A percentile compares a stretch with the other conserved stretches of the same genome.
These are phyloP conservation scores for Haliaeetus leucogaster DNA, from an alignment of 2,113 vertebrate genomes.

Conservation along the genomic window DNA sequence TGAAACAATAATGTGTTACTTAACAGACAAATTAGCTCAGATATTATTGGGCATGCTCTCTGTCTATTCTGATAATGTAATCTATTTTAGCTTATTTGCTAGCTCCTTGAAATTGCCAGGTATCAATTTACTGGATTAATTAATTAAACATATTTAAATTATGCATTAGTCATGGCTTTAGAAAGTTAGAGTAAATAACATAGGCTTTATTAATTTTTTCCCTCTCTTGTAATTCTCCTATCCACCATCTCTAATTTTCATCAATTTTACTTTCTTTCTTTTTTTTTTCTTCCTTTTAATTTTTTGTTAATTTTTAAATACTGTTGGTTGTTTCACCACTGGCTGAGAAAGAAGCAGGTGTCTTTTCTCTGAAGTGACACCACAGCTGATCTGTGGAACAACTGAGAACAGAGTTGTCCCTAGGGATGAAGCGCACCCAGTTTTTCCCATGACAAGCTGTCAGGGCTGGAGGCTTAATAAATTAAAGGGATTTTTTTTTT, in stretches of 20 bases:
- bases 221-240: not conserved
- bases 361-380: not conserved
- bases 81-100: constrained; percentile 39
- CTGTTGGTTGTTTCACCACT: not conserved
- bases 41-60: constrained; percentile 10
- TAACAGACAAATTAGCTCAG: constrained; percentile 42
- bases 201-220: constrained; percentile 22
- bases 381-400: constrained; percentile 5
- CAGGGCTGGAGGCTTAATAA: not conserved
- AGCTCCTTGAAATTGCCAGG: constrained; percentile 43
- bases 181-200: constrained; percentile 43
- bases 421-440: not conserved
- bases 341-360: constrained; percentile 22
- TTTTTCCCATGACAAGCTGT: constrained; percentile 27
- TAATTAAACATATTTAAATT: constrained; percentile 59
- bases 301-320: constrained; percentile 4
- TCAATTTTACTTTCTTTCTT: not conserved
- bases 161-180: constrained; percentile 50
- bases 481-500: not conserved
- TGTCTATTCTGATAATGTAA: constrained; percentile 36
- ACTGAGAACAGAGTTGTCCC: not conserved
- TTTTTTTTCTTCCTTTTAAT: not conserved
- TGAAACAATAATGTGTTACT: constrained; percentile 21
- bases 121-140: constrained; percentile 55
- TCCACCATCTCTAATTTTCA: not conserved